Base-by-base conservation (phyloP, 1,140 invertebrate genomes). In the Ceratina australensis region DNA sequence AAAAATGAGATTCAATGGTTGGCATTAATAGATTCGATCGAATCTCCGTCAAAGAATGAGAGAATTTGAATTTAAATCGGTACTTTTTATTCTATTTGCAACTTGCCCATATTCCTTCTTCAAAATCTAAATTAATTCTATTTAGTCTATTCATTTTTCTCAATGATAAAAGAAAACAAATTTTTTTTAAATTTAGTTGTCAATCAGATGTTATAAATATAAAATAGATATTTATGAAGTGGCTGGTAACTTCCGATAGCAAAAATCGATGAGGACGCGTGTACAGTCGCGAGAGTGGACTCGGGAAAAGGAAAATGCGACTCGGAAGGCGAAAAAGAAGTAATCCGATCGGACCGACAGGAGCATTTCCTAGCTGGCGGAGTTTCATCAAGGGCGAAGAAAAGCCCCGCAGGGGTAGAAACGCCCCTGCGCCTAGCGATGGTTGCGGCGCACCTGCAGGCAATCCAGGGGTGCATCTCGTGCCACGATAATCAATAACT, bases 401-500 rank as follows among this genome's bases (percentile, higher is more conserved):
- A 67, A 71, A 74, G 20, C 60, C 76, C 47, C 50, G 75, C 49
- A 78, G 50, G 28, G 71, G 59, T 66, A 57, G 74, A 42, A 63
- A 57, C 63, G 63, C 57, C 16, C 24, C 22, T 33, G 54, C 67
- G 64, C 15, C 47, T 54, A n/a, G 57, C 61, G 22, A 68, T 33
- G 22, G 79, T 10, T 0, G 60, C 71, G 66, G 50, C 61, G 81
- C 71, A 83, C 72, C 81, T 83, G 81, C 80, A 20, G 65, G 56
- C 33, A 42, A 10, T 10, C 63, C 60, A 72, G 60, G 66, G 72
- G 64, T 83, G 79, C 79, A 83, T 85, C 61, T 68, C 63, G 33
- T 79, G 72, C 79, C 33, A 52, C 54, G 64, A 87, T 87, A 79
- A 88, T 88, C 87, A 85, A 88, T 88, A 88, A 85, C 86, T 85